Percentiles rank a stretch among this genome's conserved stretches.
These are phyloP conservation scores for Trachelus tabidus DNA, from an alignment of 2,888 invertebrate genomes.

Conservation along the genomic window DNA sequence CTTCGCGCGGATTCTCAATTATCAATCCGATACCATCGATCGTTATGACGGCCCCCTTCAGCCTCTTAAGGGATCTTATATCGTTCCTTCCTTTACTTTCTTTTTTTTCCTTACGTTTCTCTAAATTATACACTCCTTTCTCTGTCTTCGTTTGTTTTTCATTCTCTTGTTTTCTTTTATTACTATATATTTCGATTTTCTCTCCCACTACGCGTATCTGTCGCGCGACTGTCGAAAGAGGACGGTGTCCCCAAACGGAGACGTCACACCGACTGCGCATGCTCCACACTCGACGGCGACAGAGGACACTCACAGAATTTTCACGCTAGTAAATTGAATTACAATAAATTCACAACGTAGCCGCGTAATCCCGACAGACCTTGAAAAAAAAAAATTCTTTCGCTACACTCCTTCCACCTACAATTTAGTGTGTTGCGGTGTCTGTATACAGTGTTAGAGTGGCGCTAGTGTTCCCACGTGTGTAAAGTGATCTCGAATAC, in stretches of 20 bases:
- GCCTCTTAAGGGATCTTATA: neutral
- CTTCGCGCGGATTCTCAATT: neutral
- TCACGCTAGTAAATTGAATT: constrained; percentile 38
- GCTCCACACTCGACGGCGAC: neutral
- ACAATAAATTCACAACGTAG: constrained; percentile 55
- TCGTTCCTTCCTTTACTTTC: neutral
- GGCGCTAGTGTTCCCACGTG: neutral
- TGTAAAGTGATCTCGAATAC: neutral
- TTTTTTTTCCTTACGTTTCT: neutral
- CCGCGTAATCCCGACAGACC: constrained; percentile 55
- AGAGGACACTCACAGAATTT: constrained; percentile 24
- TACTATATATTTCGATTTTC: neutral
- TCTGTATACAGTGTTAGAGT: neutral
- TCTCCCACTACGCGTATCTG: neutral
- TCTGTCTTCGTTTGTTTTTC: neutral
- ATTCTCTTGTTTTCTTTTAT: neutral
- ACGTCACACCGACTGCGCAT: neutral
- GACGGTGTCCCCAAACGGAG: neutral
- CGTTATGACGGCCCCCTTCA: neutral
- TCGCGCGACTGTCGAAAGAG: neutral
- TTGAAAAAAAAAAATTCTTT: constrained; percentile 47
- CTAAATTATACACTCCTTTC: neutral
- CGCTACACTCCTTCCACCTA: constrained; percentile 57
- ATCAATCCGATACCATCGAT: neutral
- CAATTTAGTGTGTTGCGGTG: constrained; percentile 30